These are phyloP conservation scores for Chalcosyrphus nemorum DNA, from an alignment of 2,888 invertebrate genomes.

Conservation along the genomic window DNA sequence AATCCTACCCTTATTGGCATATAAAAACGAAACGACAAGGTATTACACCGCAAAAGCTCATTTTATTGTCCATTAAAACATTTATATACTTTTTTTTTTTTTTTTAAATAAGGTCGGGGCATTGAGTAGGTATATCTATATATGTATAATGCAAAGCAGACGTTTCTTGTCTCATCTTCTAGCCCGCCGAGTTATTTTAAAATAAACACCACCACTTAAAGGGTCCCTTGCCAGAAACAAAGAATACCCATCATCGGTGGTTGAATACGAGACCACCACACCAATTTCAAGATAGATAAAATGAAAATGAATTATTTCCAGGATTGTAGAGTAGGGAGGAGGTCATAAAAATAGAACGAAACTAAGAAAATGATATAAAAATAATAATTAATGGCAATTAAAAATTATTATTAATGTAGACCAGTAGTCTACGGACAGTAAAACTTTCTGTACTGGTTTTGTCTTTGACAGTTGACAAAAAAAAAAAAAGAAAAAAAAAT, in stretches of 20 bases:
- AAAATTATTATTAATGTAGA: conserved; percentile 49
- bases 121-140: background rate
- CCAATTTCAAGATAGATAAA: background rate
- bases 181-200: background rate
- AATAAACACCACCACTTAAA: conserved; percentile 1
- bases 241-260: background rate
- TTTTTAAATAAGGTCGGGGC: conserved; percentile 13
- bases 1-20: conserved; percentile 39
- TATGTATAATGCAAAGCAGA: background rate
- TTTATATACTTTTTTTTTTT: no score
- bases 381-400: conserved; percentile 52
- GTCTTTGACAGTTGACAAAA: conserved; percentile 25
- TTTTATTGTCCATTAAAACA: conserved; percentile 64
- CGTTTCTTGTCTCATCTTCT: background rate
- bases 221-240: conserved; percentile 1
- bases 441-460: background rate
- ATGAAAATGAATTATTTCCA: conserved; percentile 49
- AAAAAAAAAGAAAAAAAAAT: conserved; percentile 2
- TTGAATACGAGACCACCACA: background rate
- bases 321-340: background rate
- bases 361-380: conserved; percentile 20
- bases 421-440: conserved; percentile 15
- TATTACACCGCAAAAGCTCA: conserved; percentile 49
- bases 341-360: background rate
- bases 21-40: conserved; percentile 56